phyloP scores from a whole-genome alignment of 2,797 vertebrate species.

The Synaphobranchus kaupii region DNA sequence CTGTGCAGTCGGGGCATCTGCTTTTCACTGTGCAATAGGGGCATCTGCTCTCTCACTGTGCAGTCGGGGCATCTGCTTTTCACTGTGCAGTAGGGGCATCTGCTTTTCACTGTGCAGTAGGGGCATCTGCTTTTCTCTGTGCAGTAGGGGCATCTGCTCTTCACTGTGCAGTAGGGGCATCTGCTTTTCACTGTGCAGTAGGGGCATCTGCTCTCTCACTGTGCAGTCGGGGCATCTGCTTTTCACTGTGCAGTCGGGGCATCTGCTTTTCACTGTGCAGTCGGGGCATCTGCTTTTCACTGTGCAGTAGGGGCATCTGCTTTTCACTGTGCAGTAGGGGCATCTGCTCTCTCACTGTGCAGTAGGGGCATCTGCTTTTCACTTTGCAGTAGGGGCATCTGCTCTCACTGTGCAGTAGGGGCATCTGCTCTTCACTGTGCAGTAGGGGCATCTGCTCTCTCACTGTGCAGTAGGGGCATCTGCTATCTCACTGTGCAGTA shows the following conservation, averaged over 20 bases:
- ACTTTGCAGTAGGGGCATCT: no score
- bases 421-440: not conserved
- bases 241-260: constrained; percentile 46
- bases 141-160: no score
- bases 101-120: no score
- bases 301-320: constrained; percentile 28
- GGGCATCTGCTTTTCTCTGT: no score
- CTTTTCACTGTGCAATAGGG: constrained; percentile 32
- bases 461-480: constrained; percentile 13
- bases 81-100: no score
- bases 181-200: no score
- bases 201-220: constrained; percentile 9
- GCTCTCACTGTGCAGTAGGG: constrained; percentile 14
- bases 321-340: constrained; percentile 33
- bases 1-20: constrained; percentile 45
- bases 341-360: no score
- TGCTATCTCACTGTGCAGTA: no score
- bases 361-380: no score
- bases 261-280: no score
- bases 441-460: constrained; percentile 27
- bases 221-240: not conserved
- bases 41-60: not conserved
- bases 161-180: no score
- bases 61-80: not conserved
- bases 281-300: no score